phyloP scores from a whole-genome alignment of 2,888 invertebrate genomes.

The Cordilura impudica region DNA sequence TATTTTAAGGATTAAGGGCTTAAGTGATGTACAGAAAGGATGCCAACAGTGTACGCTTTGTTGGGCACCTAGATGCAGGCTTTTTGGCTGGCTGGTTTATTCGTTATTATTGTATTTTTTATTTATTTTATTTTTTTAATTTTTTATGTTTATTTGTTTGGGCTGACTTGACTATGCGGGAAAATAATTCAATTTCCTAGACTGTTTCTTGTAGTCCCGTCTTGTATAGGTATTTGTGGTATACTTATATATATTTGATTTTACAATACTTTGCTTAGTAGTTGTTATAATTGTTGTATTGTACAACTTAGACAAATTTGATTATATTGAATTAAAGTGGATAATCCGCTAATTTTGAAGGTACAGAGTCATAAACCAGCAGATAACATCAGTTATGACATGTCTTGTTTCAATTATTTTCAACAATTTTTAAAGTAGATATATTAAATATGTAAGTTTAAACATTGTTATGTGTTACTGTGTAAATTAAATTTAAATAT shows the following conservation, averaged over 20 bases:
- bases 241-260: background rate
- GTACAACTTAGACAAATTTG: conserved; percentile 23
- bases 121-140: conserved; percentile 21
- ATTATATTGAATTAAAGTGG: conserved; percentile 13
- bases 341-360: conserved; percentile 22
- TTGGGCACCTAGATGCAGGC: conserved; percentile 23
- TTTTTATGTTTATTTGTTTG: conserved; percentile 15
- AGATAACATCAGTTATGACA: background rate
- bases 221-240: background rate
- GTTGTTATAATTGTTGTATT: conserved; percentile 34
- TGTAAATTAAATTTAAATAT: no score
- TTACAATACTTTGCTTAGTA: background rate
- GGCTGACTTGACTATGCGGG: conserved; percentile 36
- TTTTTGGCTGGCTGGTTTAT: background rate
- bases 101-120: background rate
- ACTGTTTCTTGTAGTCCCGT: conserved; percentile 22
- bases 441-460: no score
- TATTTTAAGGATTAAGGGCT: conserved; percentile 61
- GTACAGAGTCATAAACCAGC: conserved; percentile 3
- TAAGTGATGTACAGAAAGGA: conserved; percentile 42
- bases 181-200: conserved; percentile 54
- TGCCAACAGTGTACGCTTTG: conserved; percentile 36
- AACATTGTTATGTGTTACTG: no score
- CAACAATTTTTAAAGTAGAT: no score
- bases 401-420: background rate